Conservation (phyloP, 2,113 vertebrate genomes). For the Festucalex cinctus region DNA sequence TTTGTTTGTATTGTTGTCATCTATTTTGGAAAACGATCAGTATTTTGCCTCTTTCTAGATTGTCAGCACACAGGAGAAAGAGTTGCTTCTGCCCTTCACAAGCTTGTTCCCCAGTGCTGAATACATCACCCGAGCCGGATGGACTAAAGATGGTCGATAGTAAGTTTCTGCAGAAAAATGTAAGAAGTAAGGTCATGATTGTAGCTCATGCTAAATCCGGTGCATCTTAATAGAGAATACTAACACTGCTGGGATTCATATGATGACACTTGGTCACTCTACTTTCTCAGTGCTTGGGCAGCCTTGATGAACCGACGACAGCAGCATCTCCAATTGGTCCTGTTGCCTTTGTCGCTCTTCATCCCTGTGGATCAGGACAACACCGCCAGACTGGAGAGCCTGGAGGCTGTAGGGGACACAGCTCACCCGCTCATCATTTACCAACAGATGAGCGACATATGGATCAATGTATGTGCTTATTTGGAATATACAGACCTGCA, state of each 20-base stretch:
- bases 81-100: constrained; percentile 83
- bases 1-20: background rate
- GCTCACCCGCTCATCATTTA: constrained; percentile 87
- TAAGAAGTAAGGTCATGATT: background rate
- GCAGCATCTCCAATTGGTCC: constrained; percentile 85
- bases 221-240: background rate
- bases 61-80: constrained; percentile 82
- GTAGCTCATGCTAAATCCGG: too few relatives aligned
- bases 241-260: background rate
- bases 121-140: constrained; percentile 92
- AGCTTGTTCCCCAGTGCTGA: constrained; percentile 85
- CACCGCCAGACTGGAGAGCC: constrained; percentile 76
- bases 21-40: background rate
- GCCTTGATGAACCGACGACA: constrained; percentile 91
- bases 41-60: constrained; percentile 70
- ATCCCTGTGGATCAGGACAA: constrained; percentile 78
- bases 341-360: constrained; percentile 87
- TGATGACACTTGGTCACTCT: background rate
- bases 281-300: constrained; percentile 84
- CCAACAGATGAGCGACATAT: constrained; percentile 89
- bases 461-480: constrained; percentile 86
- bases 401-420: constrained; percentile 77
- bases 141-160: constrained; percentile 93
- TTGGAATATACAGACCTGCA: background rate
- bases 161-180: constrained; percentile 49